A percentile compares a stretch with the other conserved stretches of the same genome.
Evolutionary conservation across 2,888 invertebrate species (phyloP).

Genomic region (Lycaena phlaeas): DNA sequence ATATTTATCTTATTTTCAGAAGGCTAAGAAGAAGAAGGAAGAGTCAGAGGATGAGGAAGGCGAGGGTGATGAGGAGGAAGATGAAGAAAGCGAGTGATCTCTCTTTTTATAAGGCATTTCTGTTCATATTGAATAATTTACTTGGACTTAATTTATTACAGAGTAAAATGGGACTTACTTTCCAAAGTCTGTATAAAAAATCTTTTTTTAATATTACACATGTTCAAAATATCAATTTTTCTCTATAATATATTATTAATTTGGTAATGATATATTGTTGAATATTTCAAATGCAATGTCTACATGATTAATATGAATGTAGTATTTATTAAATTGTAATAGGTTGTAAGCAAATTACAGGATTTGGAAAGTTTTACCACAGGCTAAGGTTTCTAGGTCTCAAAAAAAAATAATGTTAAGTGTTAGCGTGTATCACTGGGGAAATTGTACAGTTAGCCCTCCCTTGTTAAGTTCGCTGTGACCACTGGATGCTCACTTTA

Average conservation of each 20-base stretch:
- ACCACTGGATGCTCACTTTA: conserved; percentile 64
- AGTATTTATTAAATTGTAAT: conserved; percentile 33
- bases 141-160: conserved; percentile 73
- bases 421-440: conserved; percentile 70
- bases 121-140: conserved; percentile 72
- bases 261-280: conserved; percentile 20
- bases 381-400: conserved; percentile 62
- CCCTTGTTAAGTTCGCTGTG: conserved; percentile 72
- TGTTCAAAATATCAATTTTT: conserved; percentile 17
- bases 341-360: conserved; percentile 45
- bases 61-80: conserved; percentile 73
- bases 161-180: conserved; percentile 67
- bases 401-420: conserved; percentile 67
- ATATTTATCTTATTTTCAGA: conserved; percentile 30
- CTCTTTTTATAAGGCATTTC: conserved; percentile 50
- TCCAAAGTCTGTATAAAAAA: conserved; percentile 58
- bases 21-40: conserved; percentile 75
- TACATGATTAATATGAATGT: conserved; percentile 38
- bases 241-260: conserved; percentile 17
- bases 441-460: conserved; percentile 74
- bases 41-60: conserved; percentile 77
- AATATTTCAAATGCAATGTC: conserved; percentile 39
- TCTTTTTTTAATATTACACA: conserved; percentile 9
- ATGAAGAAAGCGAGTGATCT: conserved; percentile 78
- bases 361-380: conserved; percentile 68